Percentiles rank a stretch among this genome's conserved stretches.
These are phyloP conservation scores for Hydropotes inermis DNA, from an alignment of 2,113 vertebrate species.

Conservation along the genomic window DNA sequence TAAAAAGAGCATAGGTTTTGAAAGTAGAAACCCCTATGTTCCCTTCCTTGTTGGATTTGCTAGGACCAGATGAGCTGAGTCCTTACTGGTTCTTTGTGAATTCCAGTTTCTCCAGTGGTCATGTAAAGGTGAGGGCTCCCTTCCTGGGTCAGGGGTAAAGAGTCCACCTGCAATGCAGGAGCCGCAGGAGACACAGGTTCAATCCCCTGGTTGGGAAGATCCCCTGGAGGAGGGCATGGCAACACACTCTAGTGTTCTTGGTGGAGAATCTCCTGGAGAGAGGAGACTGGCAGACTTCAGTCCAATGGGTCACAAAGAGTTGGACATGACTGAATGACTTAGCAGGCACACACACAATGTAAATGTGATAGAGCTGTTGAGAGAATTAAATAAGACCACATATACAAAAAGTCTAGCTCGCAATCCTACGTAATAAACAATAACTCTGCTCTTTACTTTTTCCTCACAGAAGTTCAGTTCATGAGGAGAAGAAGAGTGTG, in stretches of 20 bases:
- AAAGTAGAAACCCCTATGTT: background rate
- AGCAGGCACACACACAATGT: background rate
- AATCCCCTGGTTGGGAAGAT: background rate
- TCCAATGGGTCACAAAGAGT: background rate
- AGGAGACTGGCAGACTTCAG: background rate
- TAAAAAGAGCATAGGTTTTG: background rate
- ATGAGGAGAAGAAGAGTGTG: background rate
- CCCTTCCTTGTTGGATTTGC: background rate
- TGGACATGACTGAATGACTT: rapidly evolving
- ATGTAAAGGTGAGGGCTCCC: background rate
- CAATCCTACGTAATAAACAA: background rate
- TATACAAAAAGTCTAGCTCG: background rate
- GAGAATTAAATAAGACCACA: background rate
- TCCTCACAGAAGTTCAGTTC: background rate
- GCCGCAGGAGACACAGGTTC: background rate
- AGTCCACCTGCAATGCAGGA: background rate
- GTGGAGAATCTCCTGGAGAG: background rate
- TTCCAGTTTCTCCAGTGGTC: background rate
- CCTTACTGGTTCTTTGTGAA: background rate
- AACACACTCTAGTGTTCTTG: background rate
- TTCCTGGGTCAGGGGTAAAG: background rate
- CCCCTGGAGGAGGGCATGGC: background rate
- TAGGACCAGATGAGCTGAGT: background rate
- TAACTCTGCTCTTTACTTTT: background rate
- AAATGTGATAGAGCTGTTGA: background rate